These are phyloP conservation scores for Spodoptera litura DNA, from an alignment of 1,140 invertebrate genomes.

Conservation along the genomic window DNA sequence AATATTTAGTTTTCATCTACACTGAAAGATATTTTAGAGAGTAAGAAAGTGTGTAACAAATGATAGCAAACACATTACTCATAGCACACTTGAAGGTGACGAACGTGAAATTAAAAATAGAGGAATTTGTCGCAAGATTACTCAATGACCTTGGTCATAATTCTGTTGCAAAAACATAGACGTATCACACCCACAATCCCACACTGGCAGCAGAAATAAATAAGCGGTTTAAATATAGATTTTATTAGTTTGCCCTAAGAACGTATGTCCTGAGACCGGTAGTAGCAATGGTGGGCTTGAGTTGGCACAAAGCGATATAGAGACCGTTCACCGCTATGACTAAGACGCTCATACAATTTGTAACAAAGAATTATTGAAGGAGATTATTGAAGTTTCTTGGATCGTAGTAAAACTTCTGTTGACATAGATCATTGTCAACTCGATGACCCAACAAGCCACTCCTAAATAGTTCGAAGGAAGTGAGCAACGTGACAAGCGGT, in stretches of 20 bases:
- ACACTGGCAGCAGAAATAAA: neutral
- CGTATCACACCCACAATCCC: slow-evolving; percentile 23
- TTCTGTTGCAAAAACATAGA: slow-evolving; percentile 18
- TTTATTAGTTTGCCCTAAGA: slow-evolving; percentile 27
- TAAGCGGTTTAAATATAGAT: slow-evolving; percentile 19
- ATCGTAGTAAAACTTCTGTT: too few relatives aligned
- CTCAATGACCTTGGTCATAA: slow-evolving; percentile 24
- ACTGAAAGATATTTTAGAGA: neutral
- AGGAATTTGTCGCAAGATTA: slow-evolving; percentile 3
- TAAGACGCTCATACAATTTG: slow-evolving; percentile 3
- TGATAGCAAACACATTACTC: neutral
- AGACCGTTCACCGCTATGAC: slow-evolving; percentile 7
- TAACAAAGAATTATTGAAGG: slow-evolving; percentile 15
- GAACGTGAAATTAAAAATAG: slow-evolving; percentile 23
- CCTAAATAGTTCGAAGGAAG: slow-evolving; percentile 45
- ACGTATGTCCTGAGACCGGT: slow-evolving; percentile 4
- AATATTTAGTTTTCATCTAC: too few relatives aligned
- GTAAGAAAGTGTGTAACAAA: neutral
- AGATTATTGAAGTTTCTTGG: neutral
- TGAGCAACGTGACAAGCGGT: slow-evolving; percentile 43
- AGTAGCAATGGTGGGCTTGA: neutral
- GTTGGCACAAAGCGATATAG: neutral
- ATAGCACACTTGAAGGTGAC: neutral
- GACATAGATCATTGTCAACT: neutral
- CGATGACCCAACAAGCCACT: neutral